phyloP scores from a whole-genome alignment of 2,797 vertebrate genomes.

The Tachyglossus aculeatus region DNA sequence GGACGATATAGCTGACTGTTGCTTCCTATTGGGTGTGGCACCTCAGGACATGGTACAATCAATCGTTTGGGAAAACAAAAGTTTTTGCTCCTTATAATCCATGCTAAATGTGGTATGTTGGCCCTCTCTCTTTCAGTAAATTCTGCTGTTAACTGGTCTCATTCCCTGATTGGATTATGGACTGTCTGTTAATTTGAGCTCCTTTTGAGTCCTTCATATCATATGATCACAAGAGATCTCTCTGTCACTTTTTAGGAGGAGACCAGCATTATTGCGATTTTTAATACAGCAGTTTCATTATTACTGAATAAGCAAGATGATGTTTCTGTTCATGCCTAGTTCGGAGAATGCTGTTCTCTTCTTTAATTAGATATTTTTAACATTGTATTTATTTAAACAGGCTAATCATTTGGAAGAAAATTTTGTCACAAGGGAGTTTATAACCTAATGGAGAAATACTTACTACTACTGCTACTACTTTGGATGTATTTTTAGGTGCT shows the following conservation, averaged over 20 bases:
- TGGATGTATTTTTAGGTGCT: constrained; percentile 2
- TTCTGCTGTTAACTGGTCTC: not conserved
- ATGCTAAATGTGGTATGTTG: not conserved
- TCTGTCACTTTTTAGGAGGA: constrained; percentile 10
- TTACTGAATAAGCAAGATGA: constrained; percentile 54
- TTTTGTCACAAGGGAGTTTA: no score
- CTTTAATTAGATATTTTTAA: constrained; percentile 42
- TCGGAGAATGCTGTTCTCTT: constrained; percentile 16
- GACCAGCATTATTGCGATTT: constrained; percentile 13
- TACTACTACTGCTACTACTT: constrained; percentile 9
- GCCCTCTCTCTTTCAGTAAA: not conserved
- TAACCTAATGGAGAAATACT: constrained; percentile 7
- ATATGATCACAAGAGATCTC: not conserved
- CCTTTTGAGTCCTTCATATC: not conserved
- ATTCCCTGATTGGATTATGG: not conserved
- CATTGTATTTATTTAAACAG: constrained; percentile 42
- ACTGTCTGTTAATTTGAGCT: not conserved
- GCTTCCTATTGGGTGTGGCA: no score
- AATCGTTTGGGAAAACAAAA: not conserved
- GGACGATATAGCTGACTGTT: no score
- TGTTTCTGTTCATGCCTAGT: constrained; percentile 20
- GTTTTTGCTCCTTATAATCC: not conserved
- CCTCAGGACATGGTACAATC: no score
- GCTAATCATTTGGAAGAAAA: constrained; percentile 8
- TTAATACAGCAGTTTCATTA: constrained; percentile 12